Percentiles rank a stretch among this genome's conserved stretches.
Evolutionary conservation across 2,113 vertebrate genomes (phyloP).

Genomic region (Lycaon pictus): DNA sequence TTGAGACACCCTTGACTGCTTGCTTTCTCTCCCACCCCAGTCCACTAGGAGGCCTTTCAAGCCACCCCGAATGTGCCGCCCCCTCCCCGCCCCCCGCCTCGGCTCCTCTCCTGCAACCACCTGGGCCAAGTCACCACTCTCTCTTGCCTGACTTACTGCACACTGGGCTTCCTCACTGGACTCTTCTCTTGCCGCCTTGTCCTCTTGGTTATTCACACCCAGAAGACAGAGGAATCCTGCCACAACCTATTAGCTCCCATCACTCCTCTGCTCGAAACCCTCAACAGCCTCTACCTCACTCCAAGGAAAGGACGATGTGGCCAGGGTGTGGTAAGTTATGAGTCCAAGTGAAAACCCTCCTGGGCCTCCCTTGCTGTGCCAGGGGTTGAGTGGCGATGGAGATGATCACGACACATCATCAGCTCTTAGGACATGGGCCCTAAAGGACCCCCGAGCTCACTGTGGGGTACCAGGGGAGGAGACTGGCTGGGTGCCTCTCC

Average conservation of each 20-base stretch:
- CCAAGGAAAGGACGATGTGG: not conserved
- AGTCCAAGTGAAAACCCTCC: not conserved
- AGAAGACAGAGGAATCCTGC: not conserved
- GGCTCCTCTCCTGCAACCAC: not conserved
- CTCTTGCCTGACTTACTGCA: not conserved
- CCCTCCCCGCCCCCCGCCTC: not conserved
- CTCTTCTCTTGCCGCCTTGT: not conserved
- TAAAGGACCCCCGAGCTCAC: not conserved
- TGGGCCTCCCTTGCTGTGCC: not conserved
- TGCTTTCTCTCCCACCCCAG: not conserved
- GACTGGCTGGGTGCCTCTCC: not conserved
- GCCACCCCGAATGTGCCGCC: fast-evolving
- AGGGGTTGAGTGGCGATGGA: not conserved
- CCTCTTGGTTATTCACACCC: not conserved
- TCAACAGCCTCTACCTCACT: not conserved
- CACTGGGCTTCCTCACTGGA: not conserved
- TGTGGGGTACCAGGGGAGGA: fast-evolving
- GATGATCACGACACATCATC: not conserved
- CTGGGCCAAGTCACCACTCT: not conserved
- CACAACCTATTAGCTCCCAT: not conserved
- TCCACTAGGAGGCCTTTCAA: not conserved
- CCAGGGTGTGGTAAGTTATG: not conserved
- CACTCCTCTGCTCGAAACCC: not conserved
- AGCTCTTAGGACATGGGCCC: not conserved
- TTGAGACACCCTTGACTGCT: not conserved